phyloP scores from a whole-genome alignment of 2,797 vertebrate species.

The Decapterus maruadsi region DNA sequence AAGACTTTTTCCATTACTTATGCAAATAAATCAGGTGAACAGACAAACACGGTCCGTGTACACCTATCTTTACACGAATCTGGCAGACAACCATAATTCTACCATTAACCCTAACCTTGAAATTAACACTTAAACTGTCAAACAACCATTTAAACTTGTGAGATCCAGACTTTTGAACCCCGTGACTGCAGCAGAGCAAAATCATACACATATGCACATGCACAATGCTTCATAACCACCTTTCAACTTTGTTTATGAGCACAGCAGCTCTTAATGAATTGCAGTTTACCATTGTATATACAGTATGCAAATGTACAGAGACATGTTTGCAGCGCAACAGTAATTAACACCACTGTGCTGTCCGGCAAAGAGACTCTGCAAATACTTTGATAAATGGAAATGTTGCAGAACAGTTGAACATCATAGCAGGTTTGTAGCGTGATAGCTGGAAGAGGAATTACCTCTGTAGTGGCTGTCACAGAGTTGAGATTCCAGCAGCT shows the following conservation, averaged over 20 bases:
- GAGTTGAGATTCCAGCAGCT: constrained; percentile 57
- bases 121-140: not conserved
- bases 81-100: not conserved
- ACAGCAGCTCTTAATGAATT: constrained; percentile 57
- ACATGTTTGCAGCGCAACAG: constrained; percentile 56
- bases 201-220: not conserved
- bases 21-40: constrained; percentile 19
- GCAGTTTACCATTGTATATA: constrained; percentile 53
- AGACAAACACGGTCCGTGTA: no score
- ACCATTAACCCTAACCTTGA: not conserved
- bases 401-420: constrained; percentile 56
- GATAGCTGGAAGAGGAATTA: constrained; percentile 70
- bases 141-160: no score
- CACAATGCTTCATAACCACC: constrained; percentile 20
- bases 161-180: no score
- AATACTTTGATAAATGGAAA: constrained; percentile 65
- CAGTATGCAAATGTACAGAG: constrained; percentile 62
- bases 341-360: constrained; percentile 59
- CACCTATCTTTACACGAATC: no score
- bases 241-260: constrained; percentile 42
- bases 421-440: constrained; percentile 55
- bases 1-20: constrained; percentile 28
- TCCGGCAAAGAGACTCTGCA: constrained; percentile 24
- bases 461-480: constrained; percentile 65
- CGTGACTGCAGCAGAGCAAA: no score